A percentile compares a stretch with the other conserved stretches of the same genome.
These are phyloP conservation scores for Argyrosomus japonicus DNA, from an alignment of 2,113 vertebrate species.

Conservation along the genomic window DNA sequence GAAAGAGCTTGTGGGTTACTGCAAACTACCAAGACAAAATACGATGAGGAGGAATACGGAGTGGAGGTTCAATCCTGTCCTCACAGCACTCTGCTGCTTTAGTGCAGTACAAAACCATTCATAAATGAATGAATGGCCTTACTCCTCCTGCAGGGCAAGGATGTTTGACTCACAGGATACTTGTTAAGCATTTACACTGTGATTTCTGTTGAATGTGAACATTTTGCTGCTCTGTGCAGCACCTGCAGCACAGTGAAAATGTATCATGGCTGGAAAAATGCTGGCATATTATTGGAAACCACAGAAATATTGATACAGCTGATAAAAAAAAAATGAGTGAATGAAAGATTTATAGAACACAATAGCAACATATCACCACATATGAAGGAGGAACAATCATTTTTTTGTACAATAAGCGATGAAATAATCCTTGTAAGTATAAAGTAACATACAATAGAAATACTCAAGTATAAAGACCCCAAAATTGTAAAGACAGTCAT, in stretches of 20 bases:
- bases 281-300: background rate
- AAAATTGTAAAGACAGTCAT: no score
- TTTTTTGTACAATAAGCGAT: no score
- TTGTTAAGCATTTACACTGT: background rate
- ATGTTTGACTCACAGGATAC: background rate
- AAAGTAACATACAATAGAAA: no score
- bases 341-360: background rate
- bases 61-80: background rate
- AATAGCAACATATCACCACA: background rate
- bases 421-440: no score
- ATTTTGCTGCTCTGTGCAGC: background rate
- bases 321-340: background rate
- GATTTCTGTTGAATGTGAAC: background rate
- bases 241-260: background rate
- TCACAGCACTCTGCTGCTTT: background rate
- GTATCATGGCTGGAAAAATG: background rate
- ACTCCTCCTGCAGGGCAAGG: background rate
- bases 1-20: background rate
- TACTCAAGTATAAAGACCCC: no score
- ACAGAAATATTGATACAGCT: background rate
- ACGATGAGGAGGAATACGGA: background rate
- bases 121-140: constrained; percentile 1
- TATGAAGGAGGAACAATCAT: no score
- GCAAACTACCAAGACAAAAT: background rate
- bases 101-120: background rate